A percentile compares a stretch with the other conserved stretches of the same genome.
Evolutionary conservation across 2,797 vertebrate species (phyloP).

Genomic region (Mus spretus): DNA sequence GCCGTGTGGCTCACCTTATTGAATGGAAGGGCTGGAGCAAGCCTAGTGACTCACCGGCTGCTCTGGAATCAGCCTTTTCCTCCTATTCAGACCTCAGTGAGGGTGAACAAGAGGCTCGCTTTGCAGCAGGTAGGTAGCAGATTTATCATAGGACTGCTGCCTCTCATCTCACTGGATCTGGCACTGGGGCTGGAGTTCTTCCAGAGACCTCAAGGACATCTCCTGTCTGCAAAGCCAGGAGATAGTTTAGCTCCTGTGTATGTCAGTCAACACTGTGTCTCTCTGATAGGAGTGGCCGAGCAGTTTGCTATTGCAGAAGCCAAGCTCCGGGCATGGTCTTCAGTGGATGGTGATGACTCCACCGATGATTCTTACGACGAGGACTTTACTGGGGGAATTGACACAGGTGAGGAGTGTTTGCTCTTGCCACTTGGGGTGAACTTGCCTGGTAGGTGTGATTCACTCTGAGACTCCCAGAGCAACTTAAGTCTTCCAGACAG

Average conservation of each 20-base stretch:
- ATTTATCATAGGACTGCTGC: background rate
- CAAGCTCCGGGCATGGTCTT: slow-evolving; percentile 98
- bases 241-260: background rate
- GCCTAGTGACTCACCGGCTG: slow-evolving; percentile 93
- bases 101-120: slow-evolving; percentile 98
- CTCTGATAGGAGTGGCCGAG: slow-evolving; percentile 93
- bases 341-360: slow-evolving; percentile 96
- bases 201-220: background rate
- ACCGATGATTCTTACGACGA: slow-evolving; percentile 98
- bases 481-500: background rate
- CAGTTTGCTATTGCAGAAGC: slow-evolving; percentile 99
- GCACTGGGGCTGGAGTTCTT: background rate
- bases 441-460: background rate
- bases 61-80: slow-evolving; percentile 96
- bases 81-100: slow-evolving; percentile 98
- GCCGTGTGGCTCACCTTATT: slow-evolving; percentile 97
- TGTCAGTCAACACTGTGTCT: background rate
- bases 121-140: slow-evolving; percentile 93
- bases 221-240: background rate
- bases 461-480: slow-evolving; percentile 21
- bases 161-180: background rate
- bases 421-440: background rate
- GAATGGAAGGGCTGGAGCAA: slow-evolving; percentile 99
- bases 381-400: slow-evolving; percentile 93
- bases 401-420: slow-evolving; percentile 88